Evolutionary conservation across 1,140 invertebrate genomes (phyloP).

Genomic region (Penaeus vannamei): DNA sequence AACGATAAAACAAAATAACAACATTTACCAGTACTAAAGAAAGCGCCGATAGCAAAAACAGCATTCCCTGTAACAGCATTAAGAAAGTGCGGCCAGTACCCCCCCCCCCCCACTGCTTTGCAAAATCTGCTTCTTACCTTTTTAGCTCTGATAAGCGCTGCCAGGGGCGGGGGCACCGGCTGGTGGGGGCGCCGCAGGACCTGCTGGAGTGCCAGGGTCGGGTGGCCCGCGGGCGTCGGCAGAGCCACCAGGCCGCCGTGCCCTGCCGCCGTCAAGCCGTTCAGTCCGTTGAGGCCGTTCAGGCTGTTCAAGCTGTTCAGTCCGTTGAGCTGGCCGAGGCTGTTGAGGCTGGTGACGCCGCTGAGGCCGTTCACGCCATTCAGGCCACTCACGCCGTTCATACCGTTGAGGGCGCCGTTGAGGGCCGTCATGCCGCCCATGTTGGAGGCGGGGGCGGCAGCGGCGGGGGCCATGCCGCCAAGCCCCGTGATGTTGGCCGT

Average conservation of each 20-base stretch:
- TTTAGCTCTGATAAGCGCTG: constrained; percentile 52
- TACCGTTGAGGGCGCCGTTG: constrained; percentile 19
- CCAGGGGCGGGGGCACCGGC: constrained; percentile 41
- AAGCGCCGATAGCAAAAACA: too few relatives aligned
- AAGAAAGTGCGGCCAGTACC: too few relatives aligned
- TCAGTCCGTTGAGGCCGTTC: constrained; percentile 12
- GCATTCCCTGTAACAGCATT: too few relatives aligned
- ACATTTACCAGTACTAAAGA: too few relatives aligned
- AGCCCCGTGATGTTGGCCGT: constrained; percentile 11
- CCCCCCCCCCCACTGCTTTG: too few relatives aligned
- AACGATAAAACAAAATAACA: too few relatives aligned
- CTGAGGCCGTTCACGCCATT: constrained; percentile 38
- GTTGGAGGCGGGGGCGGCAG: constrained; percentile 1
- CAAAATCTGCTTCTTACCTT: constrained; percentile 29
- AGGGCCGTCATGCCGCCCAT: constrained; percentile 37
- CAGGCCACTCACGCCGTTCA: constrained; percentile 1
- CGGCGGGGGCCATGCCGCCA: constrained; percentile 30
- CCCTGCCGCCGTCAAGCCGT: constrained; percentile 5
- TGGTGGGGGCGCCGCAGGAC: constrained; percentile 36
- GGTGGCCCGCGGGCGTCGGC: constrained; percentile 36
- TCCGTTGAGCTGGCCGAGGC: constrained; percentile 25
- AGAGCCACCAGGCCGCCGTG: constrained; percentile 37
- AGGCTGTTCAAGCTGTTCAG: background rate
- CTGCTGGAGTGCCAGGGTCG: constrained; percentile 36
- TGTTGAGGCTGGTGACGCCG: constrained; percentile 38